Evolutionary conservation across 2,113 vertebrate genomes (phyloP).

Genomic region (Lipophrys pholis): DNA sequence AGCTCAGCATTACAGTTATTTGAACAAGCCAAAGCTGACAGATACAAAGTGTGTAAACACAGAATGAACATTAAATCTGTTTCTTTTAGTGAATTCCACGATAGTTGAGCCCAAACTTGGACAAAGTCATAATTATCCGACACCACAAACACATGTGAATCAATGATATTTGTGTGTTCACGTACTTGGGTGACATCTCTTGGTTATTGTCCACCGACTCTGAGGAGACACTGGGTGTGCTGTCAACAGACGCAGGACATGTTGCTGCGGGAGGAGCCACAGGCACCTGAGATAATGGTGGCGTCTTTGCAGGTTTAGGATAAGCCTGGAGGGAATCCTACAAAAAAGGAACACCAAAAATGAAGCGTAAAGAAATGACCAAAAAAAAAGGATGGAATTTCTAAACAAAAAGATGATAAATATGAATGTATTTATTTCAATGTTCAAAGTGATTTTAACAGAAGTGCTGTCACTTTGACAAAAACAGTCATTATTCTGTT

Average conservation of each 20-base stretch:
- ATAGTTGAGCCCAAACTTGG: no score
- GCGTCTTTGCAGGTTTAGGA: slow-evolving; percentile 76
- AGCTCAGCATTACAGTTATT: no score
- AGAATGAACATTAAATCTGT: no score
- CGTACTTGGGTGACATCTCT: slow-evolving; percentile 71
- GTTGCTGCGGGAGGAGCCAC: slow-evolving; percentile 57
- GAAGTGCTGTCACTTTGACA: not conserved
- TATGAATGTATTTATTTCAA: no score
- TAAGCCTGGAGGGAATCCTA: slow-evolving; percentile 76
- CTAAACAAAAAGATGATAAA: not conserved
- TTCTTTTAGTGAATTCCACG: no score
- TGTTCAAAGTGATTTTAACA: not conserved
- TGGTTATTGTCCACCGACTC: slow-evolving; percentile 83
- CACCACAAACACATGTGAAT: no score
- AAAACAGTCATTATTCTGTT: slow-evolving; percentile 27
- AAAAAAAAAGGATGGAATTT: not conserved
- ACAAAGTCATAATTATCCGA: no score
- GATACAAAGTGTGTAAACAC: no score
- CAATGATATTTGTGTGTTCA: not conserved
- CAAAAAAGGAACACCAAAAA: not conserved
- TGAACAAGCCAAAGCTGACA: no score
- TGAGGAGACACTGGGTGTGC: slow-evolving; percentile 80
- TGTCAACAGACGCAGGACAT: slow-evolving; percentile 58
- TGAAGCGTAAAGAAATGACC: not conserved
- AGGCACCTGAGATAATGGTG: slow-evolving; percentile 61